Evolutionary conservation across 2,888 invertebrate species (phyloP), one percentile per base, ranked within the genome.

Genomic region (Saturnia pavonia): DNA sequence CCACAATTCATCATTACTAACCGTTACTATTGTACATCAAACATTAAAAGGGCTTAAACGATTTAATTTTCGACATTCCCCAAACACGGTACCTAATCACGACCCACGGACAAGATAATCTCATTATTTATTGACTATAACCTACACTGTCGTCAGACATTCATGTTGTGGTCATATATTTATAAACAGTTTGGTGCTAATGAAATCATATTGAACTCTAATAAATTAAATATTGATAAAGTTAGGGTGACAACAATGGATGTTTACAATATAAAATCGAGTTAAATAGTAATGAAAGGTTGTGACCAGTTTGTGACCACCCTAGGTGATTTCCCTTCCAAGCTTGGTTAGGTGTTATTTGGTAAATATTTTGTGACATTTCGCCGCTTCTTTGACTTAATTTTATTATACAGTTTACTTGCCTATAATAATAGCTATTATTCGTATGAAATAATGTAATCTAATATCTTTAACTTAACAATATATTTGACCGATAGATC

Each of bases 51-150:
- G 86, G 90, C 87, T 91, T 91, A 89, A 85, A 86, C 86, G 88
- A 88, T 91, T 92, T 91, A 88, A 92, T 91, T 92, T 90, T 86
- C 84, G 86, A 86, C 88, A 89, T 90, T 89, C 91, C 91, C 91
- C 86, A 85, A 86, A 88, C 87, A 88, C 83, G 84, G 85, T 83
- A 84, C 87, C 89, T 91, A 92, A 93, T 92, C 91, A 91, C 90
- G 78, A 84, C 84, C 83, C 82, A 88, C 86, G 83, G 89, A 93
- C 94, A 91, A 90, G 89, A 86, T 92, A 92, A 94, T 94, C 93
- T 92, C 83, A 80, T 82, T 88, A 94, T 94, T 93, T 94, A 94
- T 93, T 85, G 90, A 81, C 88, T 86, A 87, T 91, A 85, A 85
- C 86, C 78, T 86, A 81, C 79, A 84, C 82, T 88, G 91, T 91